A percentile compares a stretch with the other conserved stretches of the same genome.
phyloP scores from a whole-genome alignment of 2,797 vertebrate genomes.

The Muscicapa striata region DNA sequence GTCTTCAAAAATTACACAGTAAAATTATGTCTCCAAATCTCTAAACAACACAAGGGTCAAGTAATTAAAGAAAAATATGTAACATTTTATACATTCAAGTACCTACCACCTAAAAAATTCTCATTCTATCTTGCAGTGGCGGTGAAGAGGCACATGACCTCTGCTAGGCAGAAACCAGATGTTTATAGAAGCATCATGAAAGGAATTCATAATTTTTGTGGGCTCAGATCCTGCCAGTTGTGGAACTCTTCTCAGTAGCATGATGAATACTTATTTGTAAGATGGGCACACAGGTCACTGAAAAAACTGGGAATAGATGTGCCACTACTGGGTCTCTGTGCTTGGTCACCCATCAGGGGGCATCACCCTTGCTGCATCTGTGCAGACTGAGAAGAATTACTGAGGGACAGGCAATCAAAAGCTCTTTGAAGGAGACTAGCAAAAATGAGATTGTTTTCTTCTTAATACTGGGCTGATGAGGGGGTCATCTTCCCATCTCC shows the following conservation, averaged over 20 bases:
- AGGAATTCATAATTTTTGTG: background rate
- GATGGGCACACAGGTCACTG: background rate
- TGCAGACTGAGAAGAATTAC: background rate
- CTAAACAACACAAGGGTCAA: background rate
- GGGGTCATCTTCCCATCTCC: background rate
- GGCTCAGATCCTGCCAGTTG: background rate
- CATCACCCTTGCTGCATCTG: background rate
- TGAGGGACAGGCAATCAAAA: background rate
- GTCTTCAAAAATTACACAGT: background rate
- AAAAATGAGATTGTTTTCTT: background rate
- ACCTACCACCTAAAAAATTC: background rate
- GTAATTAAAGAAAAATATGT: background rate
- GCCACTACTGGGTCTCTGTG: rapidly evolving
- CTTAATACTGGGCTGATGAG: background rate
- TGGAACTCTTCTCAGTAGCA: background rate
- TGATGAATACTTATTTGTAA: background rate
- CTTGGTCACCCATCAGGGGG: background rate
- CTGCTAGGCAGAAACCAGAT: background rate
- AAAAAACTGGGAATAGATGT: background rate
- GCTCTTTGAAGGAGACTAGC: background rate
- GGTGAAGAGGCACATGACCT: background rate
- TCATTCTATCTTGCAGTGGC: background rate
- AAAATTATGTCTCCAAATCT: background rate
- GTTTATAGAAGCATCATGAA: background rate
- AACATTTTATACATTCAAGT: background rate